Base-by-base conservation (phyloP, 2,113 vertebrate species). In the Osmerus eperlanus region DNA sequence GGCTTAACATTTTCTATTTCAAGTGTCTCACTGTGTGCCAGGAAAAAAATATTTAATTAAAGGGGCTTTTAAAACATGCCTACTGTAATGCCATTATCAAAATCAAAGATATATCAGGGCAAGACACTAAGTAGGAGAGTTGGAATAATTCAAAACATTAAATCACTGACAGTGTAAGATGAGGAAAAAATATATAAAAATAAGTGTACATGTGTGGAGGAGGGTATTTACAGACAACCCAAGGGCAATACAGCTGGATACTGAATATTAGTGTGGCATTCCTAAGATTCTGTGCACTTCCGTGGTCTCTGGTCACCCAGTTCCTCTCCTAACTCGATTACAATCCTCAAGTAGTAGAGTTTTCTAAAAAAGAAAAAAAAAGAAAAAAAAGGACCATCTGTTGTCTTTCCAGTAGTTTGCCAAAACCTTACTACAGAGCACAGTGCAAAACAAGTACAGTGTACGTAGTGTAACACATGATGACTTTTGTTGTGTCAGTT, bases 71-170 rank as follows among this genome's bases (percentile, higher is more conserved):
- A 47, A 8, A 52, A 19, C 28, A 36, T 21, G 25, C 23, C 55
- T 47, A 47, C 41, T 47, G 41, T 41, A 74, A 68, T 29, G 25
- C 41, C 19, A 29, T 15, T 23, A 58, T 18, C 55, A 18, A 32
- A 32, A 19, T 55, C 18, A 69, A 16, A 75, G 59, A 61, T 52
- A 62, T 23, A 14, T 68, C 25, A 29, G 32, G 21, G 25, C 67
- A 54, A 13, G 53, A 13, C 61, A 21, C 29, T 70, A 54, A 60
- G 36, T 41, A 52, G 47, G 65, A 77, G 32, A 67, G 36, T 67
- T 53, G 53, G 67, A 67, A 67, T 58, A 73, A 66, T 73, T 60
- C 66, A 56, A 19, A 21, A 12, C 14, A 19, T 18, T 64, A 58
- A 65, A 36, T 65, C 63, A 28, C 32, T 47, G 41, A 9, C 41